These are phyloP conservation scores for Pagetopsis macropterus DNA, from an alignment of 2,797 vertebrate species.

Conservation along the genomic window DNA sequence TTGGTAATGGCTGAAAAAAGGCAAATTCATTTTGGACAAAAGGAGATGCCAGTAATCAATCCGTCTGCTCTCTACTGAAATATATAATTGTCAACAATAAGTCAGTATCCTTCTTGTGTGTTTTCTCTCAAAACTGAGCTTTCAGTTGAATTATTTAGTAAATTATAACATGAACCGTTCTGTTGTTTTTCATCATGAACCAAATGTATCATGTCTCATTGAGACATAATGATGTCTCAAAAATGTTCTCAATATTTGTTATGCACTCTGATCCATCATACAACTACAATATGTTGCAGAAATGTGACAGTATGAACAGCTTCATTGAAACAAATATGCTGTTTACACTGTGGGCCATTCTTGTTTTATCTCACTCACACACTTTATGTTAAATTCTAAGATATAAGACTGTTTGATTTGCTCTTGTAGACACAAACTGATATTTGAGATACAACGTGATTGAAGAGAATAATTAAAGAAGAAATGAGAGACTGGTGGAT, in stretches of 20 bases:
- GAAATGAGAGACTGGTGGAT: not conserved
- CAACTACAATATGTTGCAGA: conserved; percentile 8
- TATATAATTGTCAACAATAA: not conserved
- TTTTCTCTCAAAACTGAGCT: not conserved
- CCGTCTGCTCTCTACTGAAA: not conserved
- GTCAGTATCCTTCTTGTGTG: not conserved
- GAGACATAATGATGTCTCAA: conserved; percentile 7
- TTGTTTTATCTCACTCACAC: not conserved
- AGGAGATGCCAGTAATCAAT: not conserved
- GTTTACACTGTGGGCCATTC: not conserved
- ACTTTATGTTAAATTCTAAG: conserved; percentile 25
- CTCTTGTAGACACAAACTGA: conserved; percentile 16
- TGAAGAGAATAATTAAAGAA: not conserved
- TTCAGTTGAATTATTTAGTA: not conserved
- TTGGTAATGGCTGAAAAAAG: not conserved
- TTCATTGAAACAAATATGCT: conserved; percentile 18
- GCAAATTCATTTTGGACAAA: too few species aligned
- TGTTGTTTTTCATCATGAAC: conserved; percentile 4
- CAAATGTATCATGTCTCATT: not conserved
- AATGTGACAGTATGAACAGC: not conserved
- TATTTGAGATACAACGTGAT: not conserved
- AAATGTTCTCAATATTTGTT: conserved; percentile 17
- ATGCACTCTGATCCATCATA: conserved; percentile 23
- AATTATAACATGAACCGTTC: conserved; percentile 11
- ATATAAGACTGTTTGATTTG: conserved; percentile 12